Conservation (phyloP, 2,888 invertebrate species). For the Salticus scenicus region DNA sequence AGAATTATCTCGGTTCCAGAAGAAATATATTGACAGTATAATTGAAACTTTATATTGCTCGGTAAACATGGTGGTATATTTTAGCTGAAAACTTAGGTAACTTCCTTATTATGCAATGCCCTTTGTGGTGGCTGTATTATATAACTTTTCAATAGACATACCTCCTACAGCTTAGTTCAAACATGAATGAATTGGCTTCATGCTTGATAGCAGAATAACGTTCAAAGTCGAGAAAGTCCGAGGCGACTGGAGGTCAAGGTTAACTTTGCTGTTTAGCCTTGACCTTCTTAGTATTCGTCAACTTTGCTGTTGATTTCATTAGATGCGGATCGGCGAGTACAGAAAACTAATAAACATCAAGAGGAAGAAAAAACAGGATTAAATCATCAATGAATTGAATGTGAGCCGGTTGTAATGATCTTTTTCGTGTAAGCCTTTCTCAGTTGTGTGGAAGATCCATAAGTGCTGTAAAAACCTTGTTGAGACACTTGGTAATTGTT, state of each 20-base stretch:
- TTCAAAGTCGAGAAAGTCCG: not conserved
- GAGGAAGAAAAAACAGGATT: not conserved
- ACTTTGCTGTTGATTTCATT: not conserved
- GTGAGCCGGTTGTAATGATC: not conserved
- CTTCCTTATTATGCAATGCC: no score
- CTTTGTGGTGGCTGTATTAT: no score
- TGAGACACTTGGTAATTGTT: not conserved
- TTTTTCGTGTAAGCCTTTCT: not conserved
- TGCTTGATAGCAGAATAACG: not conserved
- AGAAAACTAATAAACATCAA: not conserved
- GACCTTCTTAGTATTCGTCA: not conserved
- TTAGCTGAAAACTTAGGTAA: no score
- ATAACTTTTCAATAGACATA: no score
- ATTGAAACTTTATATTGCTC: no score
- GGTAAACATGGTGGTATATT: no score
- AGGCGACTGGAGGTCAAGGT: slow-evolving; percentile 4
- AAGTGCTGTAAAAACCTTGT: not conserved
- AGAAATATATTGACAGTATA: no score
- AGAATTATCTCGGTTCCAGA: no score
- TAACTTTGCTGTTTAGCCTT: not conserved
- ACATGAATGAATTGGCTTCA: not conserved
- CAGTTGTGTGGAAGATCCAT: not conserved
- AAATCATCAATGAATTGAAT: not conserved
- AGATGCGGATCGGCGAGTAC: not conserved
- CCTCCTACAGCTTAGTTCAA: no score